These are phyloP conservation scores for Steatocranus sp. DNA, from an alignment of 2,797 vertebrate genomes.

Conservation along the genomic window DNA sequence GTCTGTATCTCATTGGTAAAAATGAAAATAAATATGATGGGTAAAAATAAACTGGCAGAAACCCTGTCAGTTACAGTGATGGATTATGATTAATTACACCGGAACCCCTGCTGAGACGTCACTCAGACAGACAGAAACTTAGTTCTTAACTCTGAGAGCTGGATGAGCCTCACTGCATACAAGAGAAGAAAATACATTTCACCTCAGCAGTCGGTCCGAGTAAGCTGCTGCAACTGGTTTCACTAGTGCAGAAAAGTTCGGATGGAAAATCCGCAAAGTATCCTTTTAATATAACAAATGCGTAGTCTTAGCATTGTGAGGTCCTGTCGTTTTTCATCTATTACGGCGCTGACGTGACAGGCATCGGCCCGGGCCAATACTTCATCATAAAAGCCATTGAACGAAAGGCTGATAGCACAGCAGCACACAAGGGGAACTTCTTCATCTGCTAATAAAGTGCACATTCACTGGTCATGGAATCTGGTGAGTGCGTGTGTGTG, in stretches of 20 bases:
- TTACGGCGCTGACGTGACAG: constrained; percentile 43
- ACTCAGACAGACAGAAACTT: constrained; percentile 26
- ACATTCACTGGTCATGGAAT: constrained; percentile 50
- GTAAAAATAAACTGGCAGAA: constrained; percentile 18
- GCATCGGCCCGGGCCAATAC: constrained; percentile 10
- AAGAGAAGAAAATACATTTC: constrained; percentile 13
- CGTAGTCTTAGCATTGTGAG: neutral
- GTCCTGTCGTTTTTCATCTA: constrained; percentile 20
- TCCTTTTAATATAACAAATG: constrained; percentile 2
- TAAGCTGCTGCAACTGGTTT: neutral
- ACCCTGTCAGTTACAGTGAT: constrained; percentile 40
- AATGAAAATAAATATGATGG: constrained; percentile 20
- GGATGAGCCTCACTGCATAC: constrained; percentile 17
- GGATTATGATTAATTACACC: constrained; percentile 56
- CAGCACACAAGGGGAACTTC: constrained; percentile 37
- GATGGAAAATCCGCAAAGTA: neutral
- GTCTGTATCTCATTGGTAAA: constrained; percentile 5
- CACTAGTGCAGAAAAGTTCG: neutral
- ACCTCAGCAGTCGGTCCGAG: neutral
- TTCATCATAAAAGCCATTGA: constrained; percentile 56
- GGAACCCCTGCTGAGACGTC: constrained; percentile 37
- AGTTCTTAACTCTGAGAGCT: constrained; percentile 2
- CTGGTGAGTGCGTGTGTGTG: constrained; percentile 1
- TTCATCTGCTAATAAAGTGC: constrained; percentile 66
- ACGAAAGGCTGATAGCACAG: constrained; percentile 47